These are phyloP conservation scores for Clytia hemisphaerica DNA, from an alignment of 30 jellyfish, hydroid and myxozoan species.

Conservation along the genomic window DNA sequence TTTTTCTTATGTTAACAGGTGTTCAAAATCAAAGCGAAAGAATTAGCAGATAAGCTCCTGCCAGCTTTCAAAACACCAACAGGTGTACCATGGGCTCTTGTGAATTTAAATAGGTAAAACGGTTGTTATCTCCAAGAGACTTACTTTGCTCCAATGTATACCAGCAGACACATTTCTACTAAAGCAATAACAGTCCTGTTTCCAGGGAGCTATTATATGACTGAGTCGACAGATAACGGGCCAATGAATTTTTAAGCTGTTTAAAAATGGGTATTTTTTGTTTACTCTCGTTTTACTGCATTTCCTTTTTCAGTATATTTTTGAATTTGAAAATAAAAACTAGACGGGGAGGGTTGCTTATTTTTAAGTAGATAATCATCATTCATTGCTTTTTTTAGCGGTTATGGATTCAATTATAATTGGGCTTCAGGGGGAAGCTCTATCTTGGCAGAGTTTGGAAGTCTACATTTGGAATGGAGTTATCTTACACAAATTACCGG, in stretches of 20 bases:
- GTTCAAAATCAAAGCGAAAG: slow-evolving; percentile 78
- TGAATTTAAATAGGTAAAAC: slow-evolving; percentile 67
- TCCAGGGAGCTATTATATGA: too few species aligned
- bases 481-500: slow-evolving; percentile 85
- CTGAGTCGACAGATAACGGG: too few species aligned
- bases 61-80: slow-evolving; percentile 96
- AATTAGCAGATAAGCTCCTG: slow-evolving; percentile 68
- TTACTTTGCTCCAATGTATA: too few species aligned
- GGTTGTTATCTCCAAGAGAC: too few species aligned
- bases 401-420: slow-evolving; percentile 81
- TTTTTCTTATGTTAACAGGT: slow-evolving; percentile 66
- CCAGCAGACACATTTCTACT: too few species aligned
- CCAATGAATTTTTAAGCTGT: too few species aligned
- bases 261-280: neutral
- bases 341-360: too few species aligned
- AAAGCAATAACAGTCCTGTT: too few species aligned
- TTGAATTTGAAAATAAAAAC: neutral
- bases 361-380: too few species aligned
- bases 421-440: slow-evolving; percentile 99
- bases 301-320: neutral
- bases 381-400: slow-evolving; percentile 37
- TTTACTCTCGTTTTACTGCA: neutral
- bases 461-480: slow-evolving; percentile 78
- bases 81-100: slow-evolving; percentile 96
- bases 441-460: slow-evolving; percentile 91